Evolutionary conservation across 2,797 vertebrate species (phyloP), one percentile per base, ranked within the genome.

Genomic region (Pitangus sulphuratus): DNA sequence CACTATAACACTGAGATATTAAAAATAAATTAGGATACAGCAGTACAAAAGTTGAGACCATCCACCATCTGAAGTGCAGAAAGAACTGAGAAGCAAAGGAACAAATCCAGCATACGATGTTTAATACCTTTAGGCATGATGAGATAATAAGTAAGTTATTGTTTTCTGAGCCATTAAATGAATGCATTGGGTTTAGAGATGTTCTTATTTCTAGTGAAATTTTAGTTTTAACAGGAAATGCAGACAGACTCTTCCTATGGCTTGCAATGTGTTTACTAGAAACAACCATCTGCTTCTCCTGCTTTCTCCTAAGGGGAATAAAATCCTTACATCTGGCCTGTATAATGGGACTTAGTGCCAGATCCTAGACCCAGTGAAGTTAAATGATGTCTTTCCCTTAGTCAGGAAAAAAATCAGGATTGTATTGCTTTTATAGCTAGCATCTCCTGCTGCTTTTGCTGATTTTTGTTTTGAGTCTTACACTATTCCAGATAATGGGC

Each of bases 371-470:
- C 89, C 24, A 92, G 50, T 90, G 95, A 96, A 94, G 89, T 95
- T 94, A 97, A 96, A 96, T 87, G 81, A 96, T 96, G 86, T 90
- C 94, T 97, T 96, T 97, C 89, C 92, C 95, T 97, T 96, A 97
- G 96, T 96, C 93, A 96, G 94, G 94, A 86, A 93, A 94, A 94
- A 95, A 94, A 62, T 51, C 62, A 74, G 84, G 56, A 64, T 96
- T 89, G 53, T 87, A 89, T 94, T 12, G 75, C 71, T 94, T 97
- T 97, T 96, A 96, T 93, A 87, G 90, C 71, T 64, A 92, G 64
- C 87, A 76, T 68, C 82, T 92, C 93, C 96, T 92, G 86, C 92
- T 93, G 95, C 40, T 95, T 91, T 86, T 86, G 75, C 80, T 81
- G 60, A 0, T 56, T 88, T 80, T 83, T 83, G 37, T 48, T 92